Evolutionary conservation across 2,888 invertebrate genomes (phyloP), one percentile per base, ranked within the genome.

Genomic region (Ophion obscuratus): DNA sequence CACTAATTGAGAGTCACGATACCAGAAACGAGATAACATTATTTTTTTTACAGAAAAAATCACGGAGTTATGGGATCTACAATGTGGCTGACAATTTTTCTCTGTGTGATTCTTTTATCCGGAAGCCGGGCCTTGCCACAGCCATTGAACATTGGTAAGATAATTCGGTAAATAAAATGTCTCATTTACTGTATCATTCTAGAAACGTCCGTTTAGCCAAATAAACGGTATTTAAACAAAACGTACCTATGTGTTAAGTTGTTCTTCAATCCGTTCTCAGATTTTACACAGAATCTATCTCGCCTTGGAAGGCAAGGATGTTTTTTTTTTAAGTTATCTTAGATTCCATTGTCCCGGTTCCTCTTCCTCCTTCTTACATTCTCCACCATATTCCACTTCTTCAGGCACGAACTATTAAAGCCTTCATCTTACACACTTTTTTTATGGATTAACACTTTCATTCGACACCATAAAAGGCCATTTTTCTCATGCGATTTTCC

Each of bases 121-220:
- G 83, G 78, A 62, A 68, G 71, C 24, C 62, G 40, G 17, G 64
- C 86, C 5, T 27, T 76, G 27, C 87, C 88, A 47, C 86, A 81
- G 57, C 82, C 47, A n/a, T 64, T 88, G 53, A 87, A 85, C 62
- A 87, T 88, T 67, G 88, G 88, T 88, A 77, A 86, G 87, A 70
- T 53, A 75, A 66, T 57, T 78, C 11, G 24, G 9, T n/a, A 24
- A 44, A 24, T 40, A 31, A 40, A 61, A 27, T 44, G 11, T 44
- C 27, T 73, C 59, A 57, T 70, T 53, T 53, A 17, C 14, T 14
- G 14, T 17, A 2, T 2, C 2, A 53, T 4, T 53, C 53, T 0
- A 17, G 14, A 40, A 67, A 67, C n/a, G 44, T 59, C 36, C 11
- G 17, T 53, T 24, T 6, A 31, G 40, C 66, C 36, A 66, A n/a